Base-by-base conservation (phyloP, 2,888 invertebrate genomes). In the Timema podura region DNA sequence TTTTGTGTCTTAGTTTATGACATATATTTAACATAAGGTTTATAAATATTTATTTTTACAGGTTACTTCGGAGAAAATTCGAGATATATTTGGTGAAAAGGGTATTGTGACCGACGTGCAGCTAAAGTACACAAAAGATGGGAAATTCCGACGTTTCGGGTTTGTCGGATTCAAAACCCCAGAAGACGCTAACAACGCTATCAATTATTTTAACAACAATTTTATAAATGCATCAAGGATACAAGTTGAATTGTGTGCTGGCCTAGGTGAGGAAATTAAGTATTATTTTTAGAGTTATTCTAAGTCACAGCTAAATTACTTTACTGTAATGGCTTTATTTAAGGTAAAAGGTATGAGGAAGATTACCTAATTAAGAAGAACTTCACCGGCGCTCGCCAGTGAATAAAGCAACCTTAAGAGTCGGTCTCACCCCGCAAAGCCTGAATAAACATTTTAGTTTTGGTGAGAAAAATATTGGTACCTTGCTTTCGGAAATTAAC, bases 71-170 rank as follows among this genome's bases (percentile, higher is more conserved):
- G 88, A 91, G 0, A 89, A 89, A 79, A 80, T 98, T 13, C 88
- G 87, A 76, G 86, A 89, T 75, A 80, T 91, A 68, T 97, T 98
- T 80, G 85, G 89, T 66, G 81, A 88, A 76, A 91, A 92, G 78
- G 96, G 96, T 44, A 87, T 87, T 73, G 89, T 99, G 9, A 98
- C 98, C 8, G 98, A 99, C 83, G 87, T 97, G 8, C 93, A 95
- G 77, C 82, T 98, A 8, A 98, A 98, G 80, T 97, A 92, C 78
- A 95, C 95, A 0, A 87, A 90, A 76, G 91, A 94, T 83, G 97
- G 98, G 9, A 90, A 89, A 79, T 98, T 98, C 80, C 86, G 98
- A 71, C 90, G 92, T 77, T 98, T 98, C 83, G 95, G 91, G 6
- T 98, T 98, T 79, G 84, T 99, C 76, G 98, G 98, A 8, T 98